These are phyloP conservation scores for Bicyclus anynana DNA, from an alignment of 1,140 invertebrate species.

Conservation along the genomic window DNA sequence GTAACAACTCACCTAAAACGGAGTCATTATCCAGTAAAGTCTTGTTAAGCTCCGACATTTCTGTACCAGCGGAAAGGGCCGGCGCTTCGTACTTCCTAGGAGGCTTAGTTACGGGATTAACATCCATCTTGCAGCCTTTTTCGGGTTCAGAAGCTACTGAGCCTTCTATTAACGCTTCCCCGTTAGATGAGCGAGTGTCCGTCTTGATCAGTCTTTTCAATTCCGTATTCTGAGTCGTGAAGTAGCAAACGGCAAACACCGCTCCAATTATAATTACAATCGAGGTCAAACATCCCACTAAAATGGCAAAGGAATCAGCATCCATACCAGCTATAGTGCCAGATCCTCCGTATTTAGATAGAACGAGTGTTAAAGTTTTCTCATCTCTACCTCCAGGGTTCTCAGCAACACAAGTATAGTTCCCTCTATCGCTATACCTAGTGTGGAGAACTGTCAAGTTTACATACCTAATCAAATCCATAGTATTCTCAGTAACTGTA, in stretches of 20 bases:
- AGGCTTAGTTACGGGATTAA: constrained; percentile 88
- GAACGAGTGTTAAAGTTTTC: constrained; percentile 82
- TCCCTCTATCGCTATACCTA: constrained; percentile 86
- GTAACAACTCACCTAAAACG: constrained; percentile 80
- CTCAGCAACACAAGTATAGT: constrained; percentile 91
- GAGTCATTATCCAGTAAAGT: constrained; percentile 84
- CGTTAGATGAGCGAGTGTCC: constrained; percentile 80
- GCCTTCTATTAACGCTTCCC: constrained; percentile 78
- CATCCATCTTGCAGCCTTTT: constrained; percentile 85
- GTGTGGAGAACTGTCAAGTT: constrained; percentile 87
- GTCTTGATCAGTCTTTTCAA: constrained; percentile 78
- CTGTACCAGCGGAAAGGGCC: constrained; percentile 82
- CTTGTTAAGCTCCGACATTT: constrained; percentile 88
- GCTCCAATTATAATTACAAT: constrained; percentile 79
- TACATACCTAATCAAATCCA: constrained; percentile 81
- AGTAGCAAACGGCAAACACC: constrained; percentile 80
- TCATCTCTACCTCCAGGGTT: constrained; percentile 91
- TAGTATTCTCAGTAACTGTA: constrained; percentile 67
- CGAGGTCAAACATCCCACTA: constrained; percentile 73
- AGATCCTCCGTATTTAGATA: constrained; percentile 75
- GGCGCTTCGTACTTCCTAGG: constrained; percentile 82
- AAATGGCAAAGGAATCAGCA: constrained; percentile 71
- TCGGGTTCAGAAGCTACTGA: constrained; percentile 82
- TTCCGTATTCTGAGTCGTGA: constrained; percentile 80
- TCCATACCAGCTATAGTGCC: constrained; percentile 63